Percentiles rank a stretch among this genome's conserved stretches.
phyloP scores from a whole-genome alignment of 2,113 vertebrate species.

The Carettochelys insculpta region DNA sequence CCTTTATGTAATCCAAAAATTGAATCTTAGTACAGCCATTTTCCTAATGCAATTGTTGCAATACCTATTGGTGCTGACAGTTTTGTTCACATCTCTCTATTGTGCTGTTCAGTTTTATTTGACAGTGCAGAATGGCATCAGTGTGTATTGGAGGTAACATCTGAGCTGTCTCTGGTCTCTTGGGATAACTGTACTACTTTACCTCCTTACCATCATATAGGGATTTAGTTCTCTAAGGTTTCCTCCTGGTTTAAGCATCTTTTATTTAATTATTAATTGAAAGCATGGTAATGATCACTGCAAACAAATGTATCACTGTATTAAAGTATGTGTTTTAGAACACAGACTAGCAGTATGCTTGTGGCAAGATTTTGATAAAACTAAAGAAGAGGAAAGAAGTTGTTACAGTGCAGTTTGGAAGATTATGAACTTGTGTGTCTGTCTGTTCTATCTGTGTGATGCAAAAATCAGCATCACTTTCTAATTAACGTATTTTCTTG shows the following conservation, averaged over 20 bases:
- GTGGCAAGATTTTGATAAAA: background rate
- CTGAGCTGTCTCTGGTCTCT: conserved; percentile 69
- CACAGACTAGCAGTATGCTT: conserved; percentile 8
- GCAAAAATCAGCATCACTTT: conserved; percentile 58
- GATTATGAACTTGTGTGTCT: conserved; percentile 21
- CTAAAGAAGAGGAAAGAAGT: background rate
- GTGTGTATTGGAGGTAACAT: conserved; percentile 83
- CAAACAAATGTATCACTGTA: conserved; percentile 66
- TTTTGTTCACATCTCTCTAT: conserved; percentile 74
- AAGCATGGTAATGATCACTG: conserved; percentile 65
- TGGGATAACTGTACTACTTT: conserved; percentile 74
- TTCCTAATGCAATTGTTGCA: conserved; percentile 83
- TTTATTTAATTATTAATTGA: conserved; percentile 78
- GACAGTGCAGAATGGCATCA: conserved; percentile 79
- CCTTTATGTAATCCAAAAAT: conserved; percentile 82
- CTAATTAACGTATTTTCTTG: conserved; percentile 44
- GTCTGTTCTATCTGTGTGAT: conserved; percentile 63
- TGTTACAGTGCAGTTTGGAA: background rate
- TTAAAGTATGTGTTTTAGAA: conserved; percentile 33
- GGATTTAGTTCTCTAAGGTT: conserved; percentile 62
- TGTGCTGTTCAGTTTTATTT: conserved; percentile 86
- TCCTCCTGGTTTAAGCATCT: conserved; percentile 56
- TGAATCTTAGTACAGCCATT: conserved; percentile 82
- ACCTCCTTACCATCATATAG: conserved; percentile 70
- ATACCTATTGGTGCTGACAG: conserved; percentile 82